Conservation (phyloP, 1,140 invertebrate genomes). For the Rhopalosiphum padi region DNA sequence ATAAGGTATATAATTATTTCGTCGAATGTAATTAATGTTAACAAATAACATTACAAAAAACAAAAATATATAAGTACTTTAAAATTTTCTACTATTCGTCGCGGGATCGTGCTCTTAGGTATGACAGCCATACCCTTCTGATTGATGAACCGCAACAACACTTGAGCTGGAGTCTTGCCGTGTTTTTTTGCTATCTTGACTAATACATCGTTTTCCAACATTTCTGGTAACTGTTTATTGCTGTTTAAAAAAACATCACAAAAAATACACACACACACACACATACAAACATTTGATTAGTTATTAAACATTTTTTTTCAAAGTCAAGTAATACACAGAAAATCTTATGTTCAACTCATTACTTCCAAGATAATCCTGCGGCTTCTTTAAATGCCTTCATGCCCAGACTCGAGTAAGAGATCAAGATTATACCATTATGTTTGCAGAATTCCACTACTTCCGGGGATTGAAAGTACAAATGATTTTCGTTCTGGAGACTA, state of each 20-base stretch:
- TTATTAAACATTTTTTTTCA: background rate
- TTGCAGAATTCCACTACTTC: background rate
- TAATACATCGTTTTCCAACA: background rate
- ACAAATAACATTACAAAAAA: background rate
- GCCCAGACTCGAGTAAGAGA: background rate
- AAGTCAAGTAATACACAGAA: background rate
- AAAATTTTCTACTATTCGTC: background rate
- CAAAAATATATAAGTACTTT: background rate
- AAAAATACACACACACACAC: background rate
- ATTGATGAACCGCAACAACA: background rate
- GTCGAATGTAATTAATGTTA: background rate
- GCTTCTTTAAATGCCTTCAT: background rate
- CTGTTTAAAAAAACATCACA: background rate
- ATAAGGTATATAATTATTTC: background rate
- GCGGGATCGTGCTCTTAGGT: background rate
- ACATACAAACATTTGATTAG: background rate
- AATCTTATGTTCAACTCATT: background rate
- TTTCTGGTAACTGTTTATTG: slow-evolving; percentile 6
- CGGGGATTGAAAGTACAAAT: slow-evolving; percentile 82
- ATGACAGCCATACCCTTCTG: background rate
- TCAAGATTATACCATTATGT: background rate
- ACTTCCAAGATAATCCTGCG: background rate
- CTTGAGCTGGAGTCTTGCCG: background rate
- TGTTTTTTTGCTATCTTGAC: background rate
- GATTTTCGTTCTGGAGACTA: slow-evolving; percentile 76